Evolutionary conservation across 2,888 invertebrate species (phyloP).

Genomic region (Thymelicus lineola): DNA sequence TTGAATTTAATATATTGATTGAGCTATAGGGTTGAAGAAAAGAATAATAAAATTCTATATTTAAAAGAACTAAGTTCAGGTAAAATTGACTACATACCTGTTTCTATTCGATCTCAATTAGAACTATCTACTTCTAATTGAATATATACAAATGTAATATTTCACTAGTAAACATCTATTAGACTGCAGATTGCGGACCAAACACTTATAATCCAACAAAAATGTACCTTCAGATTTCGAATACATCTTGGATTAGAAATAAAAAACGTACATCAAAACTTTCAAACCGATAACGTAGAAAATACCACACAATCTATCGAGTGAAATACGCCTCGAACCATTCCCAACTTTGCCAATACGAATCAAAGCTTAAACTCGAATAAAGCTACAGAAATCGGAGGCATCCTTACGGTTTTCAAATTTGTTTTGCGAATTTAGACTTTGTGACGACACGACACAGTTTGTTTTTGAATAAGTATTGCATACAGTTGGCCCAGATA

Average conservation of each 20-base stretch:
- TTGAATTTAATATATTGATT: background rate
- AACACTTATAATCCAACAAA: background rate
- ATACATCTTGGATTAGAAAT: slow-evolving; percentile 19
- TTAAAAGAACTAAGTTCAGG: no score
- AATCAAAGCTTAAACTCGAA: slow-evolving; percentile 21
- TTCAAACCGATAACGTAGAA: slow-evolving; percentile 13
- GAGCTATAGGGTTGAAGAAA: no score
- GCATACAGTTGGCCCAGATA: slow-evolving; percentile 22
- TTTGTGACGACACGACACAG: slow-evolving; percentile 9
- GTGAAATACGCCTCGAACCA: slow-evolving; percentile 8
- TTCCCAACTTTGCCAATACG: slow-evolving; percentile 12
- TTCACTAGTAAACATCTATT: background rate
- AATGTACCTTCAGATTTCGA: background rate
- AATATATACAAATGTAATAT: no score
- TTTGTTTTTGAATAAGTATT: slow-evolving; percentile 9
- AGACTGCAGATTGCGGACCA: background rate
- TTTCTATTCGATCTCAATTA: no score
- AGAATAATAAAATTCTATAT: no score
- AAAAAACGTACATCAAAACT: slow-evolving; percentile 19
- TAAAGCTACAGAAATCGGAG: slow-evolving; percentile 24
- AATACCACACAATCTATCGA: slow-evolving; percentile 15
- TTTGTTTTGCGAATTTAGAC: slow-evolving; percentile 10
- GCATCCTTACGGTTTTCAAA: slow-evolving; percentile 20
- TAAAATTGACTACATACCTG: no score
- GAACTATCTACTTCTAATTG: no score